phyloP scores from a whole-genome alignment of 53 echinoderm and acorn worm genomes.

The Holothuria leucospilota region DNA sequence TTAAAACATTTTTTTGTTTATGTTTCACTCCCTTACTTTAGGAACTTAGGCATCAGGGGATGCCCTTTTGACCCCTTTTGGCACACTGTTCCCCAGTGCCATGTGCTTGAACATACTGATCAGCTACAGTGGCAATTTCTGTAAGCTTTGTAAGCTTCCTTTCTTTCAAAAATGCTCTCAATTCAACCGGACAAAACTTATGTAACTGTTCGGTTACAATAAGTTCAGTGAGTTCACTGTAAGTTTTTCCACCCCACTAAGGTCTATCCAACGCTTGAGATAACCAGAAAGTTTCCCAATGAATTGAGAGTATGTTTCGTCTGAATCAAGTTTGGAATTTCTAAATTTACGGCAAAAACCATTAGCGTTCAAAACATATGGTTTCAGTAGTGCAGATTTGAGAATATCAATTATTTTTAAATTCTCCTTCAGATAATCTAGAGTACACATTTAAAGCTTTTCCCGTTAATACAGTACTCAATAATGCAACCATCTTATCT shows the following conservation, averaged over 20 bases:
- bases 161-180: constrained; percentile 66
- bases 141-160: constrained; percentile 36
- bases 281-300: constrained; percentile 67
- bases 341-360: too few relatives aligned
- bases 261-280: too few relatives aligned
- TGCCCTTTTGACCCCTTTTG: background rate
- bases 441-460: constrained; percentile 72
- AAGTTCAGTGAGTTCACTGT: constrained; percentile 50
- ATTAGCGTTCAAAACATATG: constrained; percentile 62
- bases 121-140: constrained; percentile 54
- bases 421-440: constrained; percentile 56
- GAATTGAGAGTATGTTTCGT: too few relatives aligned
- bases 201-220: too few relatives aligned
- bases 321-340: too few relatives aligned
- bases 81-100: background rate
- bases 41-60: too few relatives aligned
- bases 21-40: background rate
- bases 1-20: constrained; percentile 5
- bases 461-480: constrained; percentile 66
- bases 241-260: constrained; percentile 10
- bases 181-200: constrained; percentile 54
- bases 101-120: constrained; percentile 75
- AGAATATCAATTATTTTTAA: constrained; percentile 40
- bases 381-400: constrained; percentile 47
- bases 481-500: constrained; percentile 52